Conservation (phyloP, 1,140 invertebrate genomes). For the Drosophila sucinea region DNA sequence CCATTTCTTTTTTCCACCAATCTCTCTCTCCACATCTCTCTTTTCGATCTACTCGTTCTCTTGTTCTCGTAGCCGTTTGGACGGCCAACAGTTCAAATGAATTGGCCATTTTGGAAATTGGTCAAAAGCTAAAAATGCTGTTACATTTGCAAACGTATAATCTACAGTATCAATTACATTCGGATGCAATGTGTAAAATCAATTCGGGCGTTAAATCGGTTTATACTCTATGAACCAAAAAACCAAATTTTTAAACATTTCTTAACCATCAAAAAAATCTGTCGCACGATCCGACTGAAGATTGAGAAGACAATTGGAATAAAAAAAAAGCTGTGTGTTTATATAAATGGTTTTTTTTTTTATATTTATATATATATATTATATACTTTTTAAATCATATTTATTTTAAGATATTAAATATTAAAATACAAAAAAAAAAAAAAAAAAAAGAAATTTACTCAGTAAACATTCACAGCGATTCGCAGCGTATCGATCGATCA, state of each 20-base stretch:
- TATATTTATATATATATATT: neutral
- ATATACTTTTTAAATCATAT: neutral
- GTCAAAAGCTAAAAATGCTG: conserved; percentile 92
- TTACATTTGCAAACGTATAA: conserved; percentile 84
- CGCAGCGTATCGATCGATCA: conserved; percentile 52
- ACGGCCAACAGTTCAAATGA: conserved; percentile 85
- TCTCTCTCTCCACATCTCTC: conserved; percentile 10
- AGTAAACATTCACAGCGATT: conserved; percentile 80
- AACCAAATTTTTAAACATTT: conserved; percentile 23
- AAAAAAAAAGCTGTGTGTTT: too few relatives aligned
- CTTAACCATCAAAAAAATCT: conserved; percentile 29
- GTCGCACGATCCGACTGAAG: too few relatives aligned
- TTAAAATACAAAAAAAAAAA: neutral
- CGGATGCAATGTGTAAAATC: conserved; percentile 91
- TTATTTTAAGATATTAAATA: conserved; percentile 8
- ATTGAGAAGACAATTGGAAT: too few relatives aligned
- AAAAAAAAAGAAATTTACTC: conserved; percentile 66
- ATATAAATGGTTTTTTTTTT: too few relatives aligned
- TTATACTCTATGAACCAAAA: conserved; percentile 54
- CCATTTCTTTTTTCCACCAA: too few relatives aligned
- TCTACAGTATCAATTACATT: conserved; percentile 92
- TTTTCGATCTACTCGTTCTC: too few relatives aligned
- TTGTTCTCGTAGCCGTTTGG: conserved; percentile 59
- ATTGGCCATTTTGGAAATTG: conserved; percentile 91
- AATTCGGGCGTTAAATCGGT: conserved; percentile 64